These are phyloP conservation scores for Rhinolophus ferrumequinum DNA, from an alignment of 2,113 vertebrate species.

Conservation along the genomic window DNA sequence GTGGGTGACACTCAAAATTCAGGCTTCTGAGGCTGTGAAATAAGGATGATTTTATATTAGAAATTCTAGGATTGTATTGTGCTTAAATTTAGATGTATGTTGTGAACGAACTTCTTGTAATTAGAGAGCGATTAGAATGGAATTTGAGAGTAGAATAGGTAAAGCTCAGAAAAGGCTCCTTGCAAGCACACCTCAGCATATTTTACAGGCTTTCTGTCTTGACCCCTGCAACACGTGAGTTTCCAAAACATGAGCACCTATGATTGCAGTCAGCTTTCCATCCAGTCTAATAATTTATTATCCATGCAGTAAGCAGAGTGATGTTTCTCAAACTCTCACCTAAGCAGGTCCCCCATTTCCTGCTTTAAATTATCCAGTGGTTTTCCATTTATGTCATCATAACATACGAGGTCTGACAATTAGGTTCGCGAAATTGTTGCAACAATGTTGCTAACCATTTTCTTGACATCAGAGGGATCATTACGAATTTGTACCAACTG, in stretches of 20 bases:
- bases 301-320: not conserved
- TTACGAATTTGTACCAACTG: too few species aligned
- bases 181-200: too few species aligned
- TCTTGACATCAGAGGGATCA: too few species aligned
- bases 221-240: accelerated
- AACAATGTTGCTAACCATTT: too few species aligned
- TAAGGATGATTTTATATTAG: not conserved
- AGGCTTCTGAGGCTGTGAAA: not conserved
- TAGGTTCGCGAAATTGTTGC: too few species aligned
- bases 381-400: not conserved
- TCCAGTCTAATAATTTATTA: not conserved
- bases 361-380: not conserved
- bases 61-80: not conserved
- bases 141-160: not conserved
- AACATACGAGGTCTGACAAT: not conserved
- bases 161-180: not conserved
- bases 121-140: not conserved
- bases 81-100: not conserved
- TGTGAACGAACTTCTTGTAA: not conserved
- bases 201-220: not conserved
- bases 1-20: not conserved
- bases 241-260: not conserved
- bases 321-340: not conserved
- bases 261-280: not conserved
- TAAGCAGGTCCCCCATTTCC: not conserved